phyloP scores from a whole-genome alignment of 2,888 invertebrate species.

The Acanthosepion pharaonis region DNA sequence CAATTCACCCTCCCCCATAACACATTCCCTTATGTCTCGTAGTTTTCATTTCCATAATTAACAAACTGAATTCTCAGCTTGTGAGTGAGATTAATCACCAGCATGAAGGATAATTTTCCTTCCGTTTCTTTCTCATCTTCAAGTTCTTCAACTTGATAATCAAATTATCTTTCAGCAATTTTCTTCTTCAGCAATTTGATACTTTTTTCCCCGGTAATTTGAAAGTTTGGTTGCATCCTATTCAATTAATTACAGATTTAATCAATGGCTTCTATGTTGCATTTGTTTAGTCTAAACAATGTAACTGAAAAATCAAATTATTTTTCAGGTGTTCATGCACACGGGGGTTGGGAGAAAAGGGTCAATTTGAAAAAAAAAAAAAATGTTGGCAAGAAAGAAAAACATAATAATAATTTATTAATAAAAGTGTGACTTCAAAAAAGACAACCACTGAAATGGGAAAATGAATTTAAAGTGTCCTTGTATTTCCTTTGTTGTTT shows the following conservation, averaged over 20 bases:
- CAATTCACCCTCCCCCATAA: too few species aligned
- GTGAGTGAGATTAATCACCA: too few species aligned
- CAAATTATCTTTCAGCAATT: conserved; percentile 7
- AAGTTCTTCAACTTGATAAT: not conserved
- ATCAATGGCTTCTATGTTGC: not conserved
- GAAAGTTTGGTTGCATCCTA: not conserved
- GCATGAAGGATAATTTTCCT: not conserved
- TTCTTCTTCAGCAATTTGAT: not conserved
- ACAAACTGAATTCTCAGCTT: too few species aligned
- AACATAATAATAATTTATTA: too few species aligned
- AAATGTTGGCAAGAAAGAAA: too few species aligned
- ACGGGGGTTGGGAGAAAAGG: not conserved
- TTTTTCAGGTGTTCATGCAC: not conserved
- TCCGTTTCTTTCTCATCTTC: not conserved
- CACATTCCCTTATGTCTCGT: too few species aligned
- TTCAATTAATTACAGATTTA: not conserved
- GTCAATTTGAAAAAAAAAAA: not conserved
- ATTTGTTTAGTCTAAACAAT: conserved; percentile 8
- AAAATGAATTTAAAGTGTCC: too few species aligned
- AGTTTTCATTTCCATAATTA: too few species aligned
- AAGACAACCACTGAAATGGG: too few species aligned
- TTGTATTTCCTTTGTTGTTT: too few species aligned
- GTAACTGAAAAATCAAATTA: not conserved
- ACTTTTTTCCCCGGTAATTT: not conserved
- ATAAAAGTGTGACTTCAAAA: too few species aligned